phyloP scores from a whole-genome alignment of 2,888 invertebrate genomes.

The Meiosimyza platycephala region DNA sequence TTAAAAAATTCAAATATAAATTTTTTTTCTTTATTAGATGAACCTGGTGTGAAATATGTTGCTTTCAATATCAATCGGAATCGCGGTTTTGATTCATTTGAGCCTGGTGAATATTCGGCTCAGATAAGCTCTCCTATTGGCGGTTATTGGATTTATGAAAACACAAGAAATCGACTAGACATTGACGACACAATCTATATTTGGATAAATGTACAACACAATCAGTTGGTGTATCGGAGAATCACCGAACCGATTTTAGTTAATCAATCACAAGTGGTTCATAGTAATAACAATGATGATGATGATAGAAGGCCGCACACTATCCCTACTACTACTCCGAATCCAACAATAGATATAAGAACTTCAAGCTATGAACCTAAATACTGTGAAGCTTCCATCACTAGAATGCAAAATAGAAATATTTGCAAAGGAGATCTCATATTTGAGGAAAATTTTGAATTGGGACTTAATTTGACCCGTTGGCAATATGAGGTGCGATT shows the following conservation, averaged over 20 bases:
- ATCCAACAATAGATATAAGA: slow-evolving; percentile 22
- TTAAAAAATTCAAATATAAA: too few relatives aligned
- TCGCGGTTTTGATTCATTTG: slow-evolving; percentile 67
- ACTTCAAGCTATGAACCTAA: slow-evolving; percentile 10
- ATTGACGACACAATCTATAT: slow-evolving; percentile 72
- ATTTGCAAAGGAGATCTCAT: slow-evolving; percentile 70
- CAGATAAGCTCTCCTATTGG: slow-evolving; percentile 67
- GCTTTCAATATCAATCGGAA: slow-evolving; percentile 76
- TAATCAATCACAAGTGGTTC: not conserved
- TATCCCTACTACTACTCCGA: slow-evolving; percentile 19
- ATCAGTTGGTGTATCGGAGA: slow-evolving; percentile 67
- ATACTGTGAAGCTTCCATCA: slow-evolving; percentile 37
- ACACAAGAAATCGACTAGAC: slow-evolving; percentile 66
- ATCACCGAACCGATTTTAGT: slow-evolving; percentile 46
- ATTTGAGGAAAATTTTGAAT: slow-evolving; percentile 74
- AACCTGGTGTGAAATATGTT: slow-evolving; percentile 70
- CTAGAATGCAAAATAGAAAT: slow-evolving; percentile 37
- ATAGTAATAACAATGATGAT: not conserved
- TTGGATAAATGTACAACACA: slow-evolving; percentile 72
- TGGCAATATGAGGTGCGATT: slow-evolving; percentile 74
- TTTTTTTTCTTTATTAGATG: slow-evolving; percentile 63
- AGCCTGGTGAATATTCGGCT: slow-evolving; percentile 70
- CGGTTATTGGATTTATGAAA: slow-evolving; percentile 70
- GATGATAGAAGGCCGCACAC: not conserved
- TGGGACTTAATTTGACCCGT: slow-evolving; percentile 62